Base-by-base conservation (phyloP, 2,113 vertebrate species). In the Ameiurus melas region DNA sequence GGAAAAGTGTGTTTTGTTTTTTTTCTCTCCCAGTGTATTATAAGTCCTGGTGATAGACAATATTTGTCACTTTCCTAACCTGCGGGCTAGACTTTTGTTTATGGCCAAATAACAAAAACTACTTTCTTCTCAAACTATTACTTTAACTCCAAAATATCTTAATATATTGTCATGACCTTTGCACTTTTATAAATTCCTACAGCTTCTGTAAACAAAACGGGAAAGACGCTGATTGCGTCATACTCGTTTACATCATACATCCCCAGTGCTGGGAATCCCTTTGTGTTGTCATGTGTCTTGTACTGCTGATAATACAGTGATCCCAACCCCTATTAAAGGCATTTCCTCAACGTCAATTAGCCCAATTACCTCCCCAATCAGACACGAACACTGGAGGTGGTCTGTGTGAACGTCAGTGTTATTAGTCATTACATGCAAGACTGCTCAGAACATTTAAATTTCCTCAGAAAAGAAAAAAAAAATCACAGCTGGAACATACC, bases 361-460 rank as follows among this genome's bases (percentile, higher is more conserved):
- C 39, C 27, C 62, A 68, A 68, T 66, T 84, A 84, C 22, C 39
- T 84, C 82, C 82, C 68, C 82, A 8, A 66, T 84, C 82, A 84
- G 82, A 68, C 82, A 47, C 39, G 0, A 68, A 68, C 62, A 68
- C 82, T 68, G 62, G 60, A 68, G 82, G 82, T 84, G 82, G 62
- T 66, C 60, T 51, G 82, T 66, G 39, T 68, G 62, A 84, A 84
- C 82, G 64, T 84, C 82, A 84, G 13, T 68, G 39, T 84, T 84
- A 84, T 68, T 83, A 83, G 81, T 83, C 58, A 83, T 83, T 84
- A 84, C 82, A 84, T 51, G 82, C 82, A 51, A 64, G 82, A 30
- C 60, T 66, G 82, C 82, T 66, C 16, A 1, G 60, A 51, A 66
- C 82, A 66, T 55, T 68, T 84, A 60, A 14, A 84, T 84, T 84